These are phyloP conservation scores for Chelon labrosus DNA, from an alignment of 2,797 vertebrate species.

Conservation along the genomic window DNA sequence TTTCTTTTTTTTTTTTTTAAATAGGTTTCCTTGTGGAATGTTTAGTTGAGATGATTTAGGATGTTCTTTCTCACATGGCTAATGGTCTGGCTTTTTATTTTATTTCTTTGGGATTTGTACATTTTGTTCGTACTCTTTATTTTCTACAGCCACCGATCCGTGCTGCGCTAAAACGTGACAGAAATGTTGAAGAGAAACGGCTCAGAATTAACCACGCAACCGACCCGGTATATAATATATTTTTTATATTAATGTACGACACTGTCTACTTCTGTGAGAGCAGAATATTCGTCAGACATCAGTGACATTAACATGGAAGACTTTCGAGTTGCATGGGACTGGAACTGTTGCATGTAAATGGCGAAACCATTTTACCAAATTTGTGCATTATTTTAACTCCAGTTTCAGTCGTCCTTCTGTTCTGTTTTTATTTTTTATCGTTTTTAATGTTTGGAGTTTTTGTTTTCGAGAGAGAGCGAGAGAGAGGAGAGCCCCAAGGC, in stretches of 20 bases:
- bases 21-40: slow-evolving; percentile 75
- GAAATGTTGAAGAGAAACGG: slow-evolving; percentile 53
- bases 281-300: slow-evolving; percentile 60
- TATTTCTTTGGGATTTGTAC: slow-evolving; percentile 54
- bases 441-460: slow-evolving; percentile 48
- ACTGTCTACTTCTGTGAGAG: slow-evolving; percentile 70
- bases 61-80: slow-evolving; percentile 81
- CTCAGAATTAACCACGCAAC: slow-evolving; percentile 64
- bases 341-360: slow-evolving; percentile 83
- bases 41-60: slow-evolving; percentile 78
- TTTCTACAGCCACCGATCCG: slow-evolving; percentile 44
- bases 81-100: slow-evolving; percentile 71
- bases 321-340: slow-evolving; percentile 78
- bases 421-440: slow-evolving; percentile 51
- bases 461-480: slow-evolving; percentile 29
- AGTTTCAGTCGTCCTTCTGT: slow-evolving; percentile 63
- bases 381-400: slow-evolving; percentile 75
- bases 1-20: slow-evolving; percentile 51
- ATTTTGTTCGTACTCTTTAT: slow-evolving; percentile 37
- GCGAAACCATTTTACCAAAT: slow-evolving; percentile 71
- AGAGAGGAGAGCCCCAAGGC: slow-evolving; percentile 68
- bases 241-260: slow-evolving; percentile 72
- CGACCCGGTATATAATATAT: slow-evolving; percentile 60
- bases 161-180: slow-evolving; percentile 54
- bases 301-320: slow-evolving; percentile 64